These are phyloP conservation scores for Artibeus jamaicensis DNA, from an alignment of 2,797 vertebrate species.

Conservation along the genomic window DNA sequence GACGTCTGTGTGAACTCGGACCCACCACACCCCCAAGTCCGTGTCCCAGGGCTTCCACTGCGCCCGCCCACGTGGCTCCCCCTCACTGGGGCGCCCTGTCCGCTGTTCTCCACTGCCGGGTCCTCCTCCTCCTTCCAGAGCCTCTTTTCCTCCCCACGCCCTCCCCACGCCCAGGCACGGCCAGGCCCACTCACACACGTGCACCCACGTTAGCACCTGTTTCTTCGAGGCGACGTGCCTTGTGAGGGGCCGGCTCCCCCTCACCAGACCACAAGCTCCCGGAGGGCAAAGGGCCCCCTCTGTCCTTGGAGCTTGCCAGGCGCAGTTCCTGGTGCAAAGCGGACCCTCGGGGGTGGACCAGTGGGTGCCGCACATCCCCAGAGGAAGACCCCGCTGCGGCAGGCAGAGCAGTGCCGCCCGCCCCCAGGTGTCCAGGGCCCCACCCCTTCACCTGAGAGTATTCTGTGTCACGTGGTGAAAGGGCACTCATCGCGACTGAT, in stretches of 20 bases:
- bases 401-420: not conserved
- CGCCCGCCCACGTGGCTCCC: rapidly evolving
- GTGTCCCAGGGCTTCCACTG: not conserved
- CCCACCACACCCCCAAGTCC: not conserved
- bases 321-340: not conserved
- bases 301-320: not conserved
- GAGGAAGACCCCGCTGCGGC: not conserved
- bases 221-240: not conserved
- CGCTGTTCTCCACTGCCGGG: not conserved
- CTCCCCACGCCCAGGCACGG: too few species aligned
- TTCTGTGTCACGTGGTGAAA: not conserved
- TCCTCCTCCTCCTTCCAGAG: not conserved
- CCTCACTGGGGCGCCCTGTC: not conserved
- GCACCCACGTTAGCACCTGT: not conserved
- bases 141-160: not conserved
- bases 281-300: not conserved
- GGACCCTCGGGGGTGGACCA: not conserved
- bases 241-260: not conserved
- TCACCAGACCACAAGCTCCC: not conserved
- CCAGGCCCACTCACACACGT: not conserved
- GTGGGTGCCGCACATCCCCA: not conserved
- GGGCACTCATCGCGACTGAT: not conserved
- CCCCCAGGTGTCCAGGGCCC: not conserved
- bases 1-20: not conserved
- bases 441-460: not conserved